Evolutionary conservation across 2,113 vertebrate species (phyloP).

Genomic region (Cephalopholis sonnerati): DNA sequence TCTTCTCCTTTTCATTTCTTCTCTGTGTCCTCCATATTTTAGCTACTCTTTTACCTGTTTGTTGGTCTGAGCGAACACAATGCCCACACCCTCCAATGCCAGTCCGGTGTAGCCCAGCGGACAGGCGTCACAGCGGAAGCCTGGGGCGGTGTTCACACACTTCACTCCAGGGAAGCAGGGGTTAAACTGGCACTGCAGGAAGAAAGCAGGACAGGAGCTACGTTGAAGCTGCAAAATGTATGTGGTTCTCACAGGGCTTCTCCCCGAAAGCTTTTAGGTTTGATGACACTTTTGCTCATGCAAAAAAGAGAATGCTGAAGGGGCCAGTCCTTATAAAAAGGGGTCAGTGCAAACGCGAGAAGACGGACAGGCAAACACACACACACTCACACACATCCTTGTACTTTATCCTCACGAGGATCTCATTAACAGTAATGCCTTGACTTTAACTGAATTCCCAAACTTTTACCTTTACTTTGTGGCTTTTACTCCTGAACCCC

Average conservation of each 20-base stretch:
- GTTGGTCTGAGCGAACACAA: constrained; percentile 89
- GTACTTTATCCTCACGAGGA: constrained; percentile 3
- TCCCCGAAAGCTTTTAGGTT: constrained; percentile 54
- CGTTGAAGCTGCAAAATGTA: constrained; percentile 55
- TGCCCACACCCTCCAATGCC: constrained; percentile 88
- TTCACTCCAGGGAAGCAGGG: constrained; percentile 96
- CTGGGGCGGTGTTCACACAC: constrained; percentile 93
- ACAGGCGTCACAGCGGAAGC: constrained; percentile 94
- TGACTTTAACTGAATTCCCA: not conserved
- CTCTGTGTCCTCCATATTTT: not conserved
- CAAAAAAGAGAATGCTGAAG: constrained; percentile 47
- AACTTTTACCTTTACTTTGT: constrained; percentile 12
- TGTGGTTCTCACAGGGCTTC: constrained; percentile 36
- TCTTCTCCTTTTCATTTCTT: not conserved
- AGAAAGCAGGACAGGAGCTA: constrained; percentile 42
- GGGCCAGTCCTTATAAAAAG: constrained; percentile 34
- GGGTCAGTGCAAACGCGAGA: constrained; percentile 41
- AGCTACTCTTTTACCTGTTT: constrained; percentile 89
- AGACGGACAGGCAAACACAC: constrained; percentile 23
- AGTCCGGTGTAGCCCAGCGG: constrained; percentile 91
- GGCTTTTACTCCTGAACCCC: not conserved
- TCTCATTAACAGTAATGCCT: not conserved
- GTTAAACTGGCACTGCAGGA: constrained; percentile 91
- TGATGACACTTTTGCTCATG: constrained; percentile 61
- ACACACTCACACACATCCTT: constrained; percentile 8